Conservation (phyloP, 2,888 invertebrate genomes). For the Mechanitis messenoides region DNA sequence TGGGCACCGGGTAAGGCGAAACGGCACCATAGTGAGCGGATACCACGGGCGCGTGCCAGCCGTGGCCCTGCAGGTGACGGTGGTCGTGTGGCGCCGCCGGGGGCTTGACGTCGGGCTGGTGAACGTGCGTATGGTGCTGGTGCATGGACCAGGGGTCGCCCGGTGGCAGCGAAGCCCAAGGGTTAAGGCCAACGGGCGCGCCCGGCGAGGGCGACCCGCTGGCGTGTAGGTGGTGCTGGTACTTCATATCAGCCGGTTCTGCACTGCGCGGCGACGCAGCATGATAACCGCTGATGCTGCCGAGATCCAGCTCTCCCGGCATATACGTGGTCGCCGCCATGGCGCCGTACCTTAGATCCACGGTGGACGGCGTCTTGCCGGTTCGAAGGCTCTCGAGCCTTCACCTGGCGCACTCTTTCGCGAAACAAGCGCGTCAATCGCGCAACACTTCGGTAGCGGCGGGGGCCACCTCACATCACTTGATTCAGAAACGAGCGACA, state of each 20-base stretch:
- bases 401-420: conserved; percentile 69
- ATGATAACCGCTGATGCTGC: conserved; percentile 88
- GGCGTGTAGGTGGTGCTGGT: conserved; percentile 91
- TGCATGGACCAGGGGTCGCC: conserved; percentile 90
- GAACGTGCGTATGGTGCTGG: conserved; percentile 83
- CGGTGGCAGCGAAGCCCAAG: conserved; percentile 90
- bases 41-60: conserved; percentile 93
- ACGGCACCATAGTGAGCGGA: conserved; percentile 90
- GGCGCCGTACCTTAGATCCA: conserved; percentile 82
- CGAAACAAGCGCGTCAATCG: conserved; percentile 69
- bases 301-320: conserved; percentile 91
- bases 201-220: conserved; percentile 78
- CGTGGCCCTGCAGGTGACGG: conserved; percentile 80
- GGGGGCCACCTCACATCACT: conserved; percentile 76
- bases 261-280: conserved; percentile 91
- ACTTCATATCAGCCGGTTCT: conserved; percentile 96
- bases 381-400: conserved; percentile 77
- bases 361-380: conserved; percentile 80
- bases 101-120: conserved; percentile 87
- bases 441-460: conserved; percentile 71
- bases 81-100: conserved; percentile 77
- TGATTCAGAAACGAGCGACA: conserved; percentile 67
- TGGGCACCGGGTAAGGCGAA: conserved; percentile 78
- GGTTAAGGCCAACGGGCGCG: conserved; percentile 79
- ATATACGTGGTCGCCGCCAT: conserved; percentile 98